A percentile compares a stretch with the other conserved stretches of the same genome.
phyloP scores from a whole-genome alignment of 2,888 invertebrate genomes.

The Polietes domitor region DNA sequence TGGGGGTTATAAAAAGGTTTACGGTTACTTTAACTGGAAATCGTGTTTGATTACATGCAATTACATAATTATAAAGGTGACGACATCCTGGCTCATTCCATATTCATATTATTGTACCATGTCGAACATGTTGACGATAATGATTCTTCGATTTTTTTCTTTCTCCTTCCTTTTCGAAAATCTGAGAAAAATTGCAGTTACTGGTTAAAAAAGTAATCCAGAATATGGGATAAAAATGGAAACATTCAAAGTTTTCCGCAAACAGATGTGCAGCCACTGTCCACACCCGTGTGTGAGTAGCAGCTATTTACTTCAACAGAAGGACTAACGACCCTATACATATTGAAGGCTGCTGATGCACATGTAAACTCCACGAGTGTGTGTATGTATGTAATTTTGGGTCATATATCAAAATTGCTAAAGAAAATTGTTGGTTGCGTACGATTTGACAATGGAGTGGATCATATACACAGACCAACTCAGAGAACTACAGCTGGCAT shows the following conservation, averaged over 20 bases:
- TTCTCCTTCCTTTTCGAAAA: constrained; percentile 43
- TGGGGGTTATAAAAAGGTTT: no score
- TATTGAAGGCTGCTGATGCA: constrained; percentile 47
- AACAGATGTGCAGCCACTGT: constrained; percentile 45
- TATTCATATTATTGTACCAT: no score
- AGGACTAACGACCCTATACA: constrained; percentile 60
- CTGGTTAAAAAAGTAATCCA: background rate
- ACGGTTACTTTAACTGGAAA: no score
- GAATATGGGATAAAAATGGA: constrained; percentile 12
- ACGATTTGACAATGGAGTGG: constrained; percentile 19
- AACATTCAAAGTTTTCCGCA: constrained; percentile 54
- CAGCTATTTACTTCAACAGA: constrained; percentile 11
- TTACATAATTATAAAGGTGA: no score
- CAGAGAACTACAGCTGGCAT: no score
- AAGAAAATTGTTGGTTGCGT: constrained; percentile 33
- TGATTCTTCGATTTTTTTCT: constrained; percentile 49
- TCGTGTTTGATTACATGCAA: no score
- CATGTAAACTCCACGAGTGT: background rate
- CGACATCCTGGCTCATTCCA: no score
- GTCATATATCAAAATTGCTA: constrained; percentile 61
- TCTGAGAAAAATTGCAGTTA: constrained; percentile 56
- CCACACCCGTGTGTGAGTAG: constrained; percentile 40
- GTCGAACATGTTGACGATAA: constrained; percentile 37
- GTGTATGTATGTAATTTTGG: constrained; percentile 33
- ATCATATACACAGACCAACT: background rate